A percentile compares a stretch with the other conserved stretches of the same genome.
phyloP scores from a whole-genome alignment of 2,888 invertebrate species.

The Psylliodes chrysocephalus region DNA sequence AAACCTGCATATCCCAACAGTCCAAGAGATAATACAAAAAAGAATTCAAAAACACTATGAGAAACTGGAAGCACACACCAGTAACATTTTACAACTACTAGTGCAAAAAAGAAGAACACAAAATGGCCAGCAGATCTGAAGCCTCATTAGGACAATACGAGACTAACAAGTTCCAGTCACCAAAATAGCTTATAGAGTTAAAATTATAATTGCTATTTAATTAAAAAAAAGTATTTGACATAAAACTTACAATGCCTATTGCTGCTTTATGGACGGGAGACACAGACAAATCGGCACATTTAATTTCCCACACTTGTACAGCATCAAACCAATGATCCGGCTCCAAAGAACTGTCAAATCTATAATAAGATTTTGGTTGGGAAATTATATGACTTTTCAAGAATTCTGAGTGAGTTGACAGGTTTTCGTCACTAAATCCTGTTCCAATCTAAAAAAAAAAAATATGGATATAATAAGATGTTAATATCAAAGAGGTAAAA shows the following conservation, averaged over 20 bases:
- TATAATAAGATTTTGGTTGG: conserved; percentile 81
- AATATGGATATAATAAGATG: not conserved
- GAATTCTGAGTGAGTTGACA: conserved; percentile 79
- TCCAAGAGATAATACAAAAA: too few species aligned
- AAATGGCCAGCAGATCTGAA: too few species aligned
- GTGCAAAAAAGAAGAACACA: not conserved
- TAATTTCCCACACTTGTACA: conserved; percentile 81
- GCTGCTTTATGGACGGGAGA: conserved; percentile 95
- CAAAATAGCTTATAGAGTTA: not conserved
- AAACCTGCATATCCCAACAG: too few species aligned
- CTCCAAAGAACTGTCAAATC: conserved; percentile 76
- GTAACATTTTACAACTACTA: too few species aligned
- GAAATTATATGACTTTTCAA: conserved; percentile 81
- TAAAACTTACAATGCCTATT: conserved; percentile 79
- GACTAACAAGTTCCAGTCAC: too few species aligned
- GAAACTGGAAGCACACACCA: too few species aligned
- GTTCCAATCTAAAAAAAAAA: conserved; percentile 83
- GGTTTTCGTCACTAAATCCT: conserved; percentile 93
- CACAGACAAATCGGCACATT: conserved; percentile 92
- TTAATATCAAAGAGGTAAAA: conserved; percentile 5
- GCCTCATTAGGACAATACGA: too few species aligned
- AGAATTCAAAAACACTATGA: too few species aligned
- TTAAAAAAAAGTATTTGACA: too few species aligned
- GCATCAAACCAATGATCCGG: conserved; percentile 93
- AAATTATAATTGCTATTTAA: too few species aligned